Percentiles rank a stretch among this genome's conserved stretches.
Evolutionary conservation across 2,888 invertebrate genomes (phyloP).

Genomic region (Pasiphila rectangulata): DNA sequence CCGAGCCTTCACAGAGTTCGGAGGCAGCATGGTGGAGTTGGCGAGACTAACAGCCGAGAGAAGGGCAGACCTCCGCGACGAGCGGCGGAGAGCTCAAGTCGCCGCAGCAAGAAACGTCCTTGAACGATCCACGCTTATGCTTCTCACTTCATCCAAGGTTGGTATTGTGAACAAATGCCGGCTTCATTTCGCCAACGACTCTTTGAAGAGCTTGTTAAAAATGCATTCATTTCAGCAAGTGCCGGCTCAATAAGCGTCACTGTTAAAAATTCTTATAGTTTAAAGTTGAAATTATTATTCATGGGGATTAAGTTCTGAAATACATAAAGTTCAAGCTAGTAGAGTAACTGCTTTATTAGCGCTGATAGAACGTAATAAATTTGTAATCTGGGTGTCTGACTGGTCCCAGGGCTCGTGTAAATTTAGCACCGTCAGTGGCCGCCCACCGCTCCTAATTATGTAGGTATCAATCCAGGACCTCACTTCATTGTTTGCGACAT

Average conservation of each 20-base stretch:
- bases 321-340: slow-evolving; percentile 7
- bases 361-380: slow-evolving; percentile 57
- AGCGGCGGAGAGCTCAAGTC: slow-evolving; percentile 96
- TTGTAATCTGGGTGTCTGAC: slow-evolving; percentile 49
- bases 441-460: slow-evolving; percentile 53
- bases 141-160: slow-evolving; percentile 97
- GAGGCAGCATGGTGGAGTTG: slow-evolving; percentile 98
- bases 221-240: slow-evolving; percentile 5
- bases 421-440: slow-evolving; percentile 55
- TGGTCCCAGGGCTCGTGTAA: slow-evolving; percentile 49
- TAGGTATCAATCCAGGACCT: slow-evolving; percentile 50
- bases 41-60: slow-evolving; percentile 94
- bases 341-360: slow-evolving; percentile 46
- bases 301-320: neutral
- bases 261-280: slow-evolving; percentile 4
- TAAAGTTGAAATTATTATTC: slow-evolving; percentile 3
- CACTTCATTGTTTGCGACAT: slow-evolving; percentile 50
- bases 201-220: slow-evolving; percentile 2
- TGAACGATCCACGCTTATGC: slow-evolving; percentile 97
- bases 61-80: slow-evolving; percentile 94
- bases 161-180: slow-evolving; percentile 21
- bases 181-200: slow-evolving; percentile 2
- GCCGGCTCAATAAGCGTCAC: slow-evolving; percentile 6
- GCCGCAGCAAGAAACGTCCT: slow-evolving; percentile 96
- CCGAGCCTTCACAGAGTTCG: slow-evolving; percentile 98